These are phyloP conservation scores for Onychorhynchus coronatus DNA, from an alignment of 2,113 vertebrate species.

Conservation along the genomic window DNA sequence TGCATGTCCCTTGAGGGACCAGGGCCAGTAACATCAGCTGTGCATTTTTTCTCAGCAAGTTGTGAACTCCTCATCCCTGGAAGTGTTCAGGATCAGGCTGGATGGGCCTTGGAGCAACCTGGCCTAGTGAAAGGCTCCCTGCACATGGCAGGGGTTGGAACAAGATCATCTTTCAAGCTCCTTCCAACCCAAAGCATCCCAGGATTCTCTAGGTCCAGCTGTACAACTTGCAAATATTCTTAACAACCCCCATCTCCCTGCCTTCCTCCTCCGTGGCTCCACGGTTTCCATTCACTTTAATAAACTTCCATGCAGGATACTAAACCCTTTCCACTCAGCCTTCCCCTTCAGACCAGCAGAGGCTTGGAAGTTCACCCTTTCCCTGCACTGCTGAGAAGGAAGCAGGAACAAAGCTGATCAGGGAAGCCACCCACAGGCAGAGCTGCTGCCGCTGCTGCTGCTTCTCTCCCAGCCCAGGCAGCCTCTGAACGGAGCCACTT, in stretches of 20 bases:
- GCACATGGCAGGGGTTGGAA: not conserved
- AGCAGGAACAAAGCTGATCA: not conserved
- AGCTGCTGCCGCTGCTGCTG: not conserved
- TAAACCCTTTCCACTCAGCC: not conserved
- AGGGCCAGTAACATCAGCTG: not conserved
- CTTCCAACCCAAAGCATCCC: not conserved
- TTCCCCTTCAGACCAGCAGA: not conserved
- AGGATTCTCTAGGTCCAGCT: not conserved
- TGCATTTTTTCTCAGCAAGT: not conserved
- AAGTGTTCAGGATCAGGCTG: not conserved
- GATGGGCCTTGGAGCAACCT: not conserved
- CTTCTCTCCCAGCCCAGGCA: not conserved
- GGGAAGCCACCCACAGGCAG: not conserved
- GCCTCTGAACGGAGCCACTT: not conserved
- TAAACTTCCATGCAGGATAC: not conserved
- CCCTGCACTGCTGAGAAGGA: not conserved
- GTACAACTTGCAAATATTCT: not conserved
- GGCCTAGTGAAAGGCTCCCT: not conserved
- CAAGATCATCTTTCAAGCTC: not conserved
- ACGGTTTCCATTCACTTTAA: rapidly evolving
- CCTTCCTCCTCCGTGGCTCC: not conserved
- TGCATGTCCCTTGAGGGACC: not conserved
- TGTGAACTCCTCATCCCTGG: not conserved
- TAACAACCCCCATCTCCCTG: not conserved
- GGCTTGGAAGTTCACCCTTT: not conserved